These are phyloP conservation scores for Cheilosia soror DNA, from an alignment of 2,888 invertebrate species.

Conservation along the genomic window DNA sequence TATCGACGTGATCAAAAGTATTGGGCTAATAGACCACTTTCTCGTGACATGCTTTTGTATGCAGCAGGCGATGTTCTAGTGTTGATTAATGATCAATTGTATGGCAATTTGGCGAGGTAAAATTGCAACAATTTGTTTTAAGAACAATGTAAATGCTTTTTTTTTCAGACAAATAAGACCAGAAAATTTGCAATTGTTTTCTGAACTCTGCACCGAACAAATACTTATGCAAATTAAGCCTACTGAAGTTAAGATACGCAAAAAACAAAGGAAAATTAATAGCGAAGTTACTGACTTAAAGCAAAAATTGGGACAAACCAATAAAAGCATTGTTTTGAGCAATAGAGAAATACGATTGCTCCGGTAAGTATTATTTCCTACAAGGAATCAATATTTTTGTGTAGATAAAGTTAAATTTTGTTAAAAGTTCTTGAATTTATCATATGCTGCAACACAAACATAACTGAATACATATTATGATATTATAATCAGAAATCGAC, in stretches of 20 bases:
- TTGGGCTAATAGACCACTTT: slow-evolving; percentile 95
- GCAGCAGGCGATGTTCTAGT: slow-evolving; percentile 95
- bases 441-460: no score
- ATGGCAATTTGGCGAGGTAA: slow-evolving; percentile 88
- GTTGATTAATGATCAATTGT: slow-evolving; percentile 93
- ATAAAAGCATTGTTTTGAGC: slow-evolving; percentile 94
- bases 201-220: slow-evolving; percentile 95
- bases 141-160: background rate
- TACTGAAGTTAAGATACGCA: slow-evolving; percentile 92
- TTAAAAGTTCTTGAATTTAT: no score
- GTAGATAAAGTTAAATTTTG: no score
- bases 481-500: no score
- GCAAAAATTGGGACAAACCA: slow-evolving; percentile 90
- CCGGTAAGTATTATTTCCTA: slow-evolving; percentile 84
- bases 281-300: slow-evolving; percentile 95
- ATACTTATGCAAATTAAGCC: slow-evolving; percentile 93
- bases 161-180: slow-evolving; percentile 86
- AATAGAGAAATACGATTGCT: slow-evolving; percentile 95
- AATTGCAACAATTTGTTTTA: background rate
- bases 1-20: slow-evolving; percentile 93
- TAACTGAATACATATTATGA: no score
- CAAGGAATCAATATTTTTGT: no score
- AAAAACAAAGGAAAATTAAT: slow-evolving; percentile 95
- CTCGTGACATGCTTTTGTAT: slow-evolving; percentile 95
- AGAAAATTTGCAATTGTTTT: slow-evolving; percentile 89